A percentile compares a stretch with the other conserved stretches of the same genome.
Conservation (phyloP, 2,888 invertebrate genomes). For the Dastarcus helophoroides region DNA sequence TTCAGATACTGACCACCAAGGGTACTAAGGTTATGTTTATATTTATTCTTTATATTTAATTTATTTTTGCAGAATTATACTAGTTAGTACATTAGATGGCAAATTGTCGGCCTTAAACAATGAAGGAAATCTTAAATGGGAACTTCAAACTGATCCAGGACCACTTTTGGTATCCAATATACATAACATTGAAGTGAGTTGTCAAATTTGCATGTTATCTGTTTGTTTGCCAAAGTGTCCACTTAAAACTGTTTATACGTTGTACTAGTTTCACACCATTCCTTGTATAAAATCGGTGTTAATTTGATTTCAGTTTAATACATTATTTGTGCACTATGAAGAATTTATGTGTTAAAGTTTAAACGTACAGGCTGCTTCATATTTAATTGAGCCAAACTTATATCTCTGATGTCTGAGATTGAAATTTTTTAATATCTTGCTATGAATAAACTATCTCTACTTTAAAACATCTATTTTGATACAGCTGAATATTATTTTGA, state of each 20-base stretch:
- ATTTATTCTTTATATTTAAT: neutral
- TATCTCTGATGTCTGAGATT: too few species aligned
- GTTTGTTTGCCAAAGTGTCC: neutral
- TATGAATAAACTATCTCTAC: too few species aligned
- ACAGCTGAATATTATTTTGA: too few species aligned
- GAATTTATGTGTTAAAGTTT: too few species aligned
- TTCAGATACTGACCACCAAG: conserved; percentile 8
- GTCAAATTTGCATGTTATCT: conserved; percentile 3
- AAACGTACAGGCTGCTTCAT: too few species aligned
- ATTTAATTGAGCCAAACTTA: too few species aligned
- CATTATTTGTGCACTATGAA: too few species aligned
- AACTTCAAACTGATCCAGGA: conserved; percentile 59
- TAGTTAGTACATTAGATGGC: conserved; percentile 88
- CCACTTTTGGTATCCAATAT: conserved; percentile 82
- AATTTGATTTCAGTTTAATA: too few species aligned
- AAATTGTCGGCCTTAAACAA: conserved; percentile 71
- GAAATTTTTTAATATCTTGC: too few species aligned
- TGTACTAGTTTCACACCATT: too few species aligned
- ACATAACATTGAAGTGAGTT: conserved; percentile 67
- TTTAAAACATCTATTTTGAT: too few species aligned
- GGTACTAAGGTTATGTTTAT: conserved; percentile 6
- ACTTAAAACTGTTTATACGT: conserved; percentile 2
- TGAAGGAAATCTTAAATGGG: conserved; percentile 64
- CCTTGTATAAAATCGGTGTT: too few species aligned
- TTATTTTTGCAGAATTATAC: conserved; percentile 48